These are phyloP conservation scores for Periplaneta americana DNA, from an alignment of 1,140 invertebrate genomes.

Conservation along the genomic window DNA sequence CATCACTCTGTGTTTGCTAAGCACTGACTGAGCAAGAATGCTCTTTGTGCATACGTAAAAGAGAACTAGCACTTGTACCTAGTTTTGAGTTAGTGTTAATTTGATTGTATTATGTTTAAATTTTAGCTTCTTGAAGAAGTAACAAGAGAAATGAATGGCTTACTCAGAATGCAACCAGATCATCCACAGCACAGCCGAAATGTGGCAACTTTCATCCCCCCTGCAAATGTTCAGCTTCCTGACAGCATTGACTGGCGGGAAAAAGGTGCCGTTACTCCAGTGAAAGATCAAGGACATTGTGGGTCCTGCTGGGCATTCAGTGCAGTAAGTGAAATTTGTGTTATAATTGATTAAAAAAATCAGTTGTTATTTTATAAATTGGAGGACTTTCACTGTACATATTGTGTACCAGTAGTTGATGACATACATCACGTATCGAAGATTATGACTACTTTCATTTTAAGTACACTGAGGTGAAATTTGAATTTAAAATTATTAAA, in stretches of 20 bases:
- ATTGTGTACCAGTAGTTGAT: too few species aligned
- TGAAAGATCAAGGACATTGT: slow-evolving; percentile 89
- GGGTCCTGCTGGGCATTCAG: slow-evolving; percentile 66
- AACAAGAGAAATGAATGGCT: slow-evolving; percentile 69
- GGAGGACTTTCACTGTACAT: too few species aligned
- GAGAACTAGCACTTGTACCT: neutral
- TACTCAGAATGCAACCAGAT: slow-evolving; percentile 45
- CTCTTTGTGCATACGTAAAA: neutral
- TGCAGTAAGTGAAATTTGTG: slow-evolving; percentile 33
- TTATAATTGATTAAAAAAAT: too few species aligned
- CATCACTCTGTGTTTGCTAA: too few species aligned
- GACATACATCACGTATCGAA: too few species aligned
- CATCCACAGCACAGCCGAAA: neutral
- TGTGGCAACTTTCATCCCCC: slow-evolving; percentile 62
- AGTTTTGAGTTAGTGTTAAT: neutral
- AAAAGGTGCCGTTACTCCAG: slow-evolving; percentile 79
- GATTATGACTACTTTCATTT: too few species aligned
- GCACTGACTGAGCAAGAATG: too few species aligned
- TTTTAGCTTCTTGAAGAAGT: slow-evolving; percentile 74
- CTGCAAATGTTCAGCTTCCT: slow-evolving; percentile 67
- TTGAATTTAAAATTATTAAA: too few species aligned
- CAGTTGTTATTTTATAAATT: too few species aligned
- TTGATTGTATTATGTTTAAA: neutral
- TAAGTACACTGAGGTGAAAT: too few species aligned
- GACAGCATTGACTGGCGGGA: slow-evolving; percentile 79